A percentile compares a stretch with the other conserved stretches of the same genome.
These are phyloP conservation scores for Lycophotia porphyrea DNA, from an alignment of 2,888 invertebrate species.

Conservation along the genomic window DNA sequence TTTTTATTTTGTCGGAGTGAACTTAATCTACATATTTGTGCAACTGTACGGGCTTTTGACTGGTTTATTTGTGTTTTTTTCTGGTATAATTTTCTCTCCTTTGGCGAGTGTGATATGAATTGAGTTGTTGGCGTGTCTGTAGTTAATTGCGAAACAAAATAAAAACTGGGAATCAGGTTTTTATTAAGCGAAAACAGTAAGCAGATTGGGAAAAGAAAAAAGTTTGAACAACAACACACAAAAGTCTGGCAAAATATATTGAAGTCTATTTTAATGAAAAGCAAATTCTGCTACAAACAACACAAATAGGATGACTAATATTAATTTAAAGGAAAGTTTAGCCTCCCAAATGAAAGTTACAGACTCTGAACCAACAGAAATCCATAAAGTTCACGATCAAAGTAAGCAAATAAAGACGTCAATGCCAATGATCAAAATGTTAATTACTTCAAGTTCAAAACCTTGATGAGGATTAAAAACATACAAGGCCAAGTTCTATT, in stretches of 20 bases:
- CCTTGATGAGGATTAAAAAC: constrained; percentile 52
- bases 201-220: neutral
- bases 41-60: constrained; percentile 58
- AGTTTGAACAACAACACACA: no score
- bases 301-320: neutral
- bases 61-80: constrained; percentile 59
- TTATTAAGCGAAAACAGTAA: neutral
- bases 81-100: constrained; percentile 51
- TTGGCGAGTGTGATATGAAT: constrained; percentile 43
- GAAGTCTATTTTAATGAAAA: neutral
- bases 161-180: constrained; percentile 2
- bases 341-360: constrained; percentile 10
- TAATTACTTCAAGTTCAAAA: constrained; percentile 55
- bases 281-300: neutral
- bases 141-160: constrained; percentile 27
- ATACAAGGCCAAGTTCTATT: constrained; percentile 58
- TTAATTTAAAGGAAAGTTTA: neutral
- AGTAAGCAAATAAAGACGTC: constrained; percentile 44
- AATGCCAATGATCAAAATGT: constrained; percentile 48
- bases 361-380: constrained; percentile 16
- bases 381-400: constrained; percentile 43
- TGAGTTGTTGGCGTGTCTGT: constrained; percentile 5
- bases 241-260: neutral
- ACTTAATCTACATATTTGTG: constrained; percentile 76
- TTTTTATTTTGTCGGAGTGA: constrained; percentile 70